Evolutionary conservation across 2,113 vertebrate genomes (phyloP).

Genomic region (Isurus oxyrinchus): DNA sequence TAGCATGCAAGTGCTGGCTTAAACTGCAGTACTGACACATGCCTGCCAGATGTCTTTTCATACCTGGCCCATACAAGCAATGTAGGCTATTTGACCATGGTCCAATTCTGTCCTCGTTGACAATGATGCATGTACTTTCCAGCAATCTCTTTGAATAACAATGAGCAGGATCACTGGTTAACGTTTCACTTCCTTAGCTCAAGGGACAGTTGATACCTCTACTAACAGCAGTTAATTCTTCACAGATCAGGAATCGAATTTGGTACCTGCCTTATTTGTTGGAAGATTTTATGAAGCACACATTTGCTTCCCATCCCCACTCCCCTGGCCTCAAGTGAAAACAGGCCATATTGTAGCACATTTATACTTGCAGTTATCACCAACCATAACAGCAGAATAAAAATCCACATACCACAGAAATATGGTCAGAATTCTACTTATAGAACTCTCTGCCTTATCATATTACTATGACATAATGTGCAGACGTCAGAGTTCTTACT

Average conservation of each 20-base stretch:
- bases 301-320: neutral
- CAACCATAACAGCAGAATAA: neutral
- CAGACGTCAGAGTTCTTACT: neutral
- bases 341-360: neutral
- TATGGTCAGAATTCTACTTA: neutral
- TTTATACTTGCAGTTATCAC: neutral
- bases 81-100: neutral
- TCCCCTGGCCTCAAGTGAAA: neutral
- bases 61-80: neutral
- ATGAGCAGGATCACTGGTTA: neutral
- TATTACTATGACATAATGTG: neutral
- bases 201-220: neutral
- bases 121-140: neutral
- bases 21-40: neutral
- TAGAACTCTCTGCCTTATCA: too few relatives aligned
- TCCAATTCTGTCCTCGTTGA: neutral
- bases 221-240: neutral
- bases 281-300: neutral
- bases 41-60: neutral
- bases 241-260: neutral
- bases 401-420: neutral
- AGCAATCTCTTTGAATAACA: neutral
- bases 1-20: neutral
- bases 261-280: neutral
- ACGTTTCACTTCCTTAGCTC: neutral